Percentiles rank a stretch among this genome's conserved stretches.
These are phyloP conservation scores for Rhopalosiphum maidis DNA, from an alignment of 1,140 invertebrate species.

Conservation along the genomic window DNA sequence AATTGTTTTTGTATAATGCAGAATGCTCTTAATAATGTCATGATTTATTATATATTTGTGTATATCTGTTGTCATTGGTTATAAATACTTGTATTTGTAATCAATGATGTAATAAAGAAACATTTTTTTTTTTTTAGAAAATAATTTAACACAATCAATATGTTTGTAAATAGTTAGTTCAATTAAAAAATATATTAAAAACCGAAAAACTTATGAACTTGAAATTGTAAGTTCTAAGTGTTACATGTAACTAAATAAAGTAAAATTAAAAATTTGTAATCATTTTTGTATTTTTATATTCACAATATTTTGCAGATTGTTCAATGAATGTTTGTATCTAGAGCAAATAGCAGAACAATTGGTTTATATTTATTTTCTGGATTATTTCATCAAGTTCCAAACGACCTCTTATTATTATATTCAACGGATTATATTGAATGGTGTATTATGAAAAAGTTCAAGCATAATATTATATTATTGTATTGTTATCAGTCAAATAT, in stretches of 20 bases:
- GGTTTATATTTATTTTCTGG: not conserved
- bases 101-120: not conserved
- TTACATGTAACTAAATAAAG: conserved; percentile 53
- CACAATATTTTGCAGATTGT: not conserved
- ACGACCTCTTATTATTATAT: not conserved
- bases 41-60: conserved; percentile 47
- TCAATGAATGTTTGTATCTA: not conserved
- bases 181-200: conserved; percentile 49
- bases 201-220: conserved; percentile 39
- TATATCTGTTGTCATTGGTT: conserved; percentile 35
- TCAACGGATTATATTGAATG: not conserved
- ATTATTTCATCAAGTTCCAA: conserved; percentile 9
- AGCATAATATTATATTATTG: not conserved
- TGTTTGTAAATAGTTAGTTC: conserved; percentile 56
- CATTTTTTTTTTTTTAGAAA: conserved; percentile 40
- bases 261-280: conserved; percentile 48
- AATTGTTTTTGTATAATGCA: conserved; percentile 39
- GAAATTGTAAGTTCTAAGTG: conserved; percentile 48
- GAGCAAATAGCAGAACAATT: not conserved
- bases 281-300: conserved; percentile 21
- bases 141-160: conserved; percentile 54
- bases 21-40: conserved; percentile 33
- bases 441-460: not conserved
- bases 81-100: conserved; percentile 30
- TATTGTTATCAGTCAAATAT: not conserved